Evolutionary conservation across 2,113 vertebrate genomes (phyloP), one percentile per base, ranked within the genome.

Genomic region (Apodemus speciosus): DNA sequence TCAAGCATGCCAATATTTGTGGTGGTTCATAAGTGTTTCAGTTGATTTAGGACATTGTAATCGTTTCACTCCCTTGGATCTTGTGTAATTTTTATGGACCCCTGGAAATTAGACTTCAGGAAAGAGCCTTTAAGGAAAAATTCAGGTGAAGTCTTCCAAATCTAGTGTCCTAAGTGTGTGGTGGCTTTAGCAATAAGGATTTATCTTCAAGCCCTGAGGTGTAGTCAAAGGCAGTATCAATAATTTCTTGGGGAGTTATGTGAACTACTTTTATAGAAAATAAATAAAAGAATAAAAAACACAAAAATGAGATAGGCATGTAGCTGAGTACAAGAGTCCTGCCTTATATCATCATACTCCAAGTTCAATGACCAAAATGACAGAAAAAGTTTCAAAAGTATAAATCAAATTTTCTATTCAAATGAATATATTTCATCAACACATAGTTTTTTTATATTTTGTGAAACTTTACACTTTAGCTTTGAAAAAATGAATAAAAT

Each of bases 401-500:
- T 46, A n/a, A 85, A n/a, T 23, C 13, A 25, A 49, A 25, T 35
- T 73, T 51, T 9, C 10, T 51, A 49, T 53, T n/a, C 3, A 90
- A 62, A 64, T 46, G 9, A 51, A 91, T 93, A 38, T 51, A 43
- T 20, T 40, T 16, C 3, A 51, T 51, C 25, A 23, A 49, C 2
- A 15, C 21, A 2, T 64, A 1, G 3, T 62, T 85, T 46, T 46
- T 88, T 85, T 4, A 53, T 6, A 21, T 56, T 73, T 35, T 51
- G 21, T 40, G 64, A 56, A 91, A 49, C 1, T 18, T 66, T 62
- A 2, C 2, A 71, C 88, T 92, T 88, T 80, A 43, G 77, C 56
- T 91, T 90, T 64, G 53, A 0, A 56, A 15, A 53, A 6, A 83
- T n/a, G 88, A 85, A 93, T 85, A 43, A 88, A 73, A 75, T 68